Evolutionary conservation across 2,888 invertebrate genomes (phyloP), one percentile per base, ranked within the genome.

Genomic region (Drosophila maculinotata): DNA sequence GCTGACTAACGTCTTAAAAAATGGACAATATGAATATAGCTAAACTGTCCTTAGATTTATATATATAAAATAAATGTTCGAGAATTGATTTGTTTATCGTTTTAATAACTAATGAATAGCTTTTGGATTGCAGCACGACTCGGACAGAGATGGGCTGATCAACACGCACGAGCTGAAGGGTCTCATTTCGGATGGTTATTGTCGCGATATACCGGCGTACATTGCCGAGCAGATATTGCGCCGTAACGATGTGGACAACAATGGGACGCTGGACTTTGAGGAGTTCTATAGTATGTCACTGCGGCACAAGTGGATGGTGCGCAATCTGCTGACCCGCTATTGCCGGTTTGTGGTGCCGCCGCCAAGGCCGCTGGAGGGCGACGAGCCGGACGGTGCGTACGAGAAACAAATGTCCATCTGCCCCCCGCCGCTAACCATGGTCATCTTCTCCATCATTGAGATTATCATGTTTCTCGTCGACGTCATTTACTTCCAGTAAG

Each of bases 401-500:
- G 95, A 97, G 88, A 96, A 97, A 82, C 96, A 98, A 90, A 99
- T 99, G 93, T 95, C 94, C 66, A 98, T 99, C 89, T 95, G 95
- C 90, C 99, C 99, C 10, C 99, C 99, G 0, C 95, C 97, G 0
- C 89, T 99, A 52, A 97, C 97, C 89, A 98, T 99, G 96, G 94
- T 98, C 69, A 92, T 97, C 65, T 95, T 99, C 83, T 97, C 97
- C 3, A 87, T 98, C 60, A 92, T 97, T 76, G 97, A 98, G 93
- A 97, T 98, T 75, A 93, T 94, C 20, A 93, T 95, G 87, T 96
- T 94, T 90, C 93, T 91, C 10, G 73, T 91, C 44, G 92, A 92
- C 71, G 90, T 92, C 25, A 89, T 91, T 62, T 82, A 91, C 72
- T 91, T 90, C 51, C 89, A 90, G 92, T 92, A 68, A 84, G 90